Evolutionary conservation across 2,797 vertebrate genomes (phyloP).

Genomic region (Mionectes olivaceus): DNA sequence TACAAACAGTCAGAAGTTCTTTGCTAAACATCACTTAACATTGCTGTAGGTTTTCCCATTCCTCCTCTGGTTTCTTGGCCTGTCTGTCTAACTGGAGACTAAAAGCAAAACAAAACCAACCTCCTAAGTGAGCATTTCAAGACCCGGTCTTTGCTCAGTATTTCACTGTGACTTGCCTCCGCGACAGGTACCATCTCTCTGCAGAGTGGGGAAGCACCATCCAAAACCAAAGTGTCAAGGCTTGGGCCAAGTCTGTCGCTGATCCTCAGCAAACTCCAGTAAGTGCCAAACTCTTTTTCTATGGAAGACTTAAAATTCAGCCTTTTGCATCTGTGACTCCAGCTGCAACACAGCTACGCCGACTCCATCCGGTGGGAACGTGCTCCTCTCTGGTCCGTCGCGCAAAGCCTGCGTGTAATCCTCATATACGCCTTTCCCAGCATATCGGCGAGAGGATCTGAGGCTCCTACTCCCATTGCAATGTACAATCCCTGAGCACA

Average conservation of each 20-base stretch:
- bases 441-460: slow-evolving; percentile 56
- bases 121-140: neutral
- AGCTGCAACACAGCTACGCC: neutral
- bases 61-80: neutral
- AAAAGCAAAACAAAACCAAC: neutral
- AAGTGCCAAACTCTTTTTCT: slow-evolving; percentile 9
- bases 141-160: neutral
- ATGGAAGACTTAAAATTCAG: slow-evolving; percentile 16
- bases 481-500: neutral
- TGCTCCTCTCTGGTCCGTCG: neutral
- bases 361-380: neutral
- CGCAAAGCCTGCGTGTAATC: neutral
- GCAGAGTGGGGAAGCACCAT: slow-evolving; percentile 27
- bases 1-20: neutral
- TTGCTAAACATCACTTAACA: neutral
- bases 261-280: slow-evolving; percentile 31
- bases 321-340: neutral
- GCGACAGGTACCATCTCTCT: slow-evolving; percentile 45
- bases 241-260: slow-evolving; percentile 11
- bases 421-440: neutral
- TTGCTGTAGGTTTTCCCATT: neutral
- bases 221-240: slow-evolving; percentile 51
- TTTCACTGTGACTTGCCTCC: slow-evolving; percentile 54
- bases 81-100: neutral
- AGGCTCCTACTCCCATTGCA: slow-evolving; percentile 60